Conservation (phyloP, 2,113 vertebrate genomes). For the Myiopsitta monachus region DNA sequence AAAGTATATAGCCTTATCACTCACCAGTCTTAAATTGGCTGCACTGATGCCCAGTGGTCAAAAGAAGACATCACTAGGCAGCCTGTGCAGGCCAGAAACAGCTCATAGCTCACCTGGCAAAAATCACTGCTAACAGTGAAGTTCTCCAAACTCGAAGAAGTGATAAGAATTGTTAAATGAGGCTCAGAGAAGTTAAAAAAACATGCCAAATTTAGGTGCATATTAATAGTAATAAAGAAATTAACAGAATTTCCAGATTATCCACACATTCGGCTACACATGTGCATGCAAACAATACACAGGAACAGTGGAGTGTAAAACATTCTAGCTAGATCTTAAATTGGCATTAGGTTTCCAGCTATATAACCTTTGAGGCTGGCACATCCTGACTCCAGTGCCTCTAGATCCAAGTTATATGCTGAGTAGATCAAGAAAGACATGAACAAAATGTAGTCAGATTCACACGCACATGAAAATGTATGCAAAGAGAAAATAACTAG, state of each 20-base stretch:
- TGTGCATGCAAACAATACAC: neutral
- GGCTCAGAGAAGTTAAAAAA: neutral
- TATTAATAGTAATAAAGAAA: neutral
- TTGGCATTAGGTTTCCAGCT: neutral
- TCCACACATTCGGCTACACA: neutral
- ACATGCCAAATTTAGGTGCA: neutral
- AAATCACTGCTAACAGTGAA: neutral
- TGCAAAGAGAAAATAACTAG: neutral
- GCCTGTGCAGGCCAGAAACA: rapidly evolving
- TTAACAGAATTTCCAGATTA: neutral
- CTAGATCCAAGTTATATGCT: neutral
- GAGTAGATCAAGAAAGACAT: neutral
- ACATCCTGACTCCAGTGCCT: neutral
- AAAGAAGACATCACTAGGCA: neutral
- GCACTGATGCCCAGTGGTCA: neutral
- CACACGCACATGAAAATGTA: rapidly evolving
- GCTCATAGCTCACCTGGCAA: rapidly evolving
- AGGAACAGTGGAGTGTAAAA: neutral
- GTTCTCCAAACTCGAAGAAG: neutral
- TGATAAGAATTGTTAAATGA: neutral
- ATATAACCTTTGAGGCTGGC: neutral
- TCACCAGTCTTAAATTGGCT: neutral
- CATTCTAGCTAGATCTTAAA: neutral
- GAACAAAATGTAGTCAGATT: neutral
- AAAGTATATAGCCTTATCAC: neutral